Conservation (phyloP, 23 tunicate species). For the Botrylloides violaceus region DNA sequence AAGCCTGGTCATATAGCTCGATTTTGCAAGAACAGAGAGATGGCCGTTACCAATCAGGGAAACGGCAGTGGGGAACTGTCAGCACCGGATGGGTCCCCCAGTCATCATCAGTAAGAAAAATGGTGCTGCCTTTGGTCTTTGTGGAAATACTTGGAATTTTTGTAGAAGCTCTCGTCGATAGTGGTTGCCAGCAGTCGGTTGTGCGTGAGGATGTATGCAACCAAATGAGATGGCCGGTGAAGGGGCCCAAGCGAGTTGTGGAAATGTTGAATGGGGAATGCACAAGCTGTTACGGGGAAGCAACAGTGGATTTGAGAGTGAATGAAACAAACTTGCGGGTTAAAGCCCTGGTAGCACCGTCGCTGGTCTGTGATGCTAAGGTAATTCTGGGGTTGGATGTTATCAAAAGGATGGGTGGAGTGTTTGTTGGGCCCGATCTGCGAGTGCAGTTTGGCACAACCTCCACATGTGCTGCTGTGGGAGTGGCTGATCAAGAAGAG, state of each 20-base stretch:
- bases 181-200: not conserved
- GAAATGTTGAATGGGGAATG: conserved; percentile 1
- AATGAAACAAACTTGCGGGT: not conserved
- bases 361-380: not conserved
- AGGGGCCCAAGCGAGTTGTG: not conserved
- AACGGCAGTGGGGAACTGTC: conserved; percentile 1
- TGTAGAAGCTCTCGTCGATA: conserved; percentile 1
- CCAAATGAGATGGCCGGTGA: not conserved
- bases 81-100: conserved; percentile 1
- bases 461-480: not conserved
- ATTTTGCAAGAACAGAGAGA: not conserved
- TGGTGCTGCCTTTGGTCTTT: not conserved
- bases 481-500: not conserved
- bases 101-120: not conserved
- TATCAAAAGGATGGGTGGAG: not conserved
- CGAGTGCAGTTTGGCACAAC: not conserved
- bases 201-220: not conserved
- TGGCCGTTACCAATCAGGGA: not conserved
- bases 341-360: not conserved
- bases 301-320: not conserved
- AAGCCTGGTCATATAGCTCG: conserved; percentile 1
- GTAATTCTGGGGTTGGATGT: not conserved
- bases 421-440: not conserved
- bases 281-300: not conserved
- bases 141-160: not conserved